These are phyloP conservation scores for Hippolais icterina DNA, from an alignment of 2,113 vertebrate genomes.

Conservation along the genomic window DNA sequence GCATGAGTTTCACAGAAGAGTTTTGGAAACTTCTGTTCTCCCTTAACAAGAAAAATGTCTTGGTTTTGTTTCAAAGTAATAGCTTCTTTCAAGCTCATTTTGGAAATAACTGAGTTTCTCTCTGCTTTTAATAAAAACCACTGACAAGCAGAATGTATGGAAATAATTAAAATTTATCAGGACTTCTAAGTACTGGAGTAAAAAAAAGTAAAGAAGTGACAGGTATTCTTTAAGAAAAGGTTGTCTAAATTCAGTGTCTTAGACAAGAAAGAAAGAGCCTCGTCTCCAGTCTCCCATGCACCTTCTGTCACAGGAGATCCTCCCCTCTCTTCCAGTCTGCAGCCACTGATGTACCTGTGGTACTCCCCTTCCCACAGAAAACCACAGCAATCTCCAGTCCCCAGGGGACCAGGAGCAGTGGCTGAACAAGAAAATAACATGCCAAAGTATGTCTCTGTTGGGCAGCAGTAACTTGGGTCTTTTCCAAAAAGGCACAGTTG, in stretches of 20 bases:
- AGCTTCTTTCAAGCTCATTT: background rate
- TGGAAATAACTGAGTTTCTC: background rate
- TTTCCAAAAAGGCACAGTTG: background rate
- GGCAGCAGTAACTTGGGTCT: background rate
- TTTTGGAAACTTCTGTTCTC: background rate
- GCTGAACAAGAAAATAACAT: background rate
- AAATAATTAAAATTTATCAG: background rate
- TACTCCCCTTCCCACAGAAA: background rate
- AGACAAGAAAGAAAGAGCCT: background rate
- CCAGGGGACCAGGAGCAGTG: background rate
- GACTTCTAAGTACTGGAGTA: background rate
- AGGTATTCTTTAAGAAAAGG: background rate
- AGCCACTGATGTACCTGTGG: background rate
- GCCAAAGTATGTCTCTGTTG: background rate
- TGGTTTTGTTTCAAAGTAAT: background rate
- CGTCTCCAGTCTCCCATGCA: fast-evolving
- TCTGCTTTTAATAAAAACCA: background rate
- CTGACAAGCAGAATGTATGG: background rate
- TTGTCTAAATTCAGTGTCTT: background rate
- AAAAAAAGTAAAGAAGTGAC: background rate
- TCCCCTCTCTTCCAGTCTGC: background rate
- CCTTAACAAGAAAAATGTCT: background rate
- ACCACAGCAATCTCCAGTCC: background rate
- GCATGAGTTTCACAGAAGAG: background rate
- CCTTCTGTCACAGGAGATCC: background rate